Base-by-base conservation (phyloP, 2,797 vertebrate genomes). In the Danio jaintianensis region DNA sequence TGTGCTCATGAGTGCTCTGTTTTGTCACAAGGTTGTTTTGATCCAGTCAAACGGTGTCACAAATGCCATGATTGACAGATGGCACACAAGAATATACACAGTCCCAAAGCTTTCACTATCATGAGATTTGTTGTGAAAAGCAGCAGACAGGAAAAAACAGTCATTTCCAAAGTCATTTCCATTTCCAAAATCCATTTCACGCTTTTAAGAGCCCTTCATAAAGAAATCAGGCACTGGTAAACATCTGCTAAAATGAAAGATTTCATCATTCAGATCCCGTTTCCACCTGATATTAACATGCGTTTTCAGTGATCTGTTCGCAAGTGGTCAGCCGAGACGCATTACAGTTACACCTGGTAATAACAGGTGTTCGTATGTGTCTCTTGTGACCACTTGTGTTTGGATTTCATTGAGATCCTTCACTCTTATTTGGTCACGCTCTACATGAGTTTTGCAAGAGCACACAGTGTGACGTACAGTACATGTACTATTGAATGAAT, bases 151-250 rank as follows among this genome's bases (percentile, higher is more conserved):
- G 18, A 56, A 59, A 40, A 66, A 50, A 71, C 40, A 6, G 38
- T 63, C 15, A 22, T 13, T 18, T 47, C 43, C 63, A 22, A 67
- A 67, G 20, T 47, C 2, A 55, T 43, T 42, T 55, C 52, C 69
- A 72, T 56, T 72, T 72, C 40, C 53, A 45, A 45, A 72, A 72
- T 56, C 71, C 20, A 59, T 74, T 59, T 59, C 42, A 74, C 42
- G 15, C 42, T 13, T 61, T 74, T 47, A 47, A 48, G 18, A 59
- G 53, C 50, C 16, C 15, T 61, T 38, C 40, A 38, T 47, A 48
- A 67, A 67, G 64, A 45, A 48, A 67, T 67, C 64, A 45, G 64
- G 43, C 42, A 45, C 42, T 73, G 20, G 56, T 71, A 74, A 59
- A 59, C 55, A 59, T 61, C 71, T 59, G 56, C 15, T 59, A 36